Conservation (phyloP, 2,113 vertebrate species). For the Dendrocopos noguchii region DNA sequence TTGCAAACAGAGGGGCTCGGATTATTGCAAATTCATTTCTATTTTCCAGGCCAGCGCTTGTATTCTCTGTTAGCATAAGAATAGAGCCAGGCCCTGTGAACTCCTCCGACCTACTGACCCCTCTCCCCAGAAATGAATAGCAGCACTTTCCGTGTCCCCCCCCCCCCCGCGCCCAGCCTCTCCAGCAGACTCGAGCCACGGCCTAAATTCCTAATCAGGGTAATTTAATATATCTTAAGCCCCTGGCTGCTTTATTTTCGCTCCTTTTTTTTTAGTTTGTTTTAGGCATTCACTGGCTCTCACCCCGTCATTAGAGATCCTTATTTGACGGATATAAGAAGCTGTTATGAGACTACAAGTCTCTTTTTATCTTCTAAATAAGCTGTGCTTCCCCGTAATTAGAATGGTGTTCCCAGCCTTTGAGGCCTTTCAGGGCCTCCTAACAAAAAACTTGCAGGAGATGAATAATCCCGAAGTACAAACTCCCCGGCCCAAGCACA, state of each 20-base stretch:
- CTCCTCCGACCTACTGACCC: slow-evolving; percentile 95
- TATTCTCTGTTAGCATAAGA: slow-evolving; percentile 95
- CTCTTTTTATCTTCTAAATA: slow-evolving; percentile 86
- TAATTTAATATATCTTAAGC: slow-evolving; percentile 99
- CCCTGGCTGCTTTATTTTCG: slow-evolving; percentile 88
- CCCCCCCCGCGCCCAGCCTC: slow-evolving; percentile 81
- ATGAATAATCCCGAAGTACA: slow-evolving; percentile 74
- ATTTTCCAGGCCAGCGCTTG: slow-evolving; percentile 91
- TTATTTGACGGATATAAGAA: slow-evolving; percentile 85
- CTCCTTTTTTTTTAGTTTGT: slow-evolving; percentile 91
- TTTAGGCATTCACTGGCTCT: slow-evolving; percentile 91
- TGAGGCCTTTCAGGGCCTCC: slow-evolving; percentile 81
- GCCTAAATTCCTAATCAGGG: slow-evolving; percentile 97
- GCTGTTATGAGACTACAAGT: slow-evolving; percentile 83
- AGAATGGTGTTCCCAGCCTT: slow-evolving; percentile 84
- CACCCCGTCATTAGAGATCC: slow-evolving; percentile 85
- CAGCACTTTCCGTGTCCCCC: slow-evolving; percentile 80
- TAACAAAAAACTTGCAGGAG: slow-evolving; percentile 77
- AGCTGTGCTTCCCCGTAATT: slow-evolving; percentile 84
- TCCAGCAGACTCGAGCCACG: slow-evolving; percentile 89
- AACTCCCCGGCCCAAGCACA: slow-evolving; percentile 66
- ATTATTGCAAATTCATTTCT: slow-evolving; percentile 95
- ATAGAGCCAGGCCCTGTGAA: slow-evolving; percentile 93
- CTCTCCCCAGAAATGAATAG: slow-evolving; percentile 90
- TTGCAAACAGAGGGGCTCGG: slow-evolving; percentile 80